Base-by-base conservation (phyloP, 2,797 vertebrate genomes). In the Tangara arthus region DNA sequence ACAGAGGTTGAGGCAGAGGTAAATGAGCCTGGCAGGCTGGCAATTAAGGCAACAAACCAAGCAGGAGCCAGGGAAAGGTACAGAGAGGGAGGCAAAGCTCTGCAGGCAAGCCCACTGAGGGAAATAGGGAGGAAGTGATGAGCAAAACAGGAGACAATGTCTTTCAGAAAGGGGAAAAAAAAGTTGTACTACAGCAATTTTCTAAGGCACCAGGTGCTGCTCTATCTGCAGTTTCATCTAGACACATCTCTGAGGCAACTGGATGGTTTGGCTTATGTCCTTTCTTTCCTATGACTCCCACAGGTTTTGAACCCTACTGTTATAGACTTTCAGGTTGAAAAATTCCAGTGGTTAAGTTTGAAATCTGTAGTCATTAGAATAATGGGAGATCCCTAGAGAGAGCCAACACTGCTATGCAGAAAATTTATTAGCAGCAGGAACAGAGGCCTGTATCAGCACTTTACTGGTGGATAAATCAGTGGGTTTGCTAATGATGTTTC, bases 401-500 rank as follows among this genome's bases (percentile, higher is more conserved):
- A 84, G 60, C 79, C 77, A 94, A 86, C 80, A 60, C 52, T 42
- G 66, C 70, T 72, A 66, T 19, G 57, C 19, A 76, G 68, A 82
- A 78, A 87, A 96, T 96, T 93, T 94, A 96, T 96, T 90, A 95
- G 82, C 87, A 90, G 81, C 63, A 72, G 79, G 75, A 94, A 71
- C 10, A 91, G 91, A 96, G 82, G 80, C 82, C 87, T 91, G 89
- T 82, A 89, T 97, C 95, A 97, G 95, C 96, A 90, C 82, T 88
- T 95, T 75, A 34, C 42, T 93, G 66, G 81, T 81, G 72, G 92
- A 94, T 96, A 96, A 83, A 92, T 95, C 84, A 68, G 89, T 82
- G 86, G 87, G 93, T 90, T 96, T 93, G 93, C 90, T 96, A 96
- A 95, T 86, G 85, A 92, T 91, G 91, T 97, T 97, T 95, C 73